phyloP scores from a whole-genome alignment of 2,113 vertebrate genomes.

The Trichomycterus rosablanca region DNA sequence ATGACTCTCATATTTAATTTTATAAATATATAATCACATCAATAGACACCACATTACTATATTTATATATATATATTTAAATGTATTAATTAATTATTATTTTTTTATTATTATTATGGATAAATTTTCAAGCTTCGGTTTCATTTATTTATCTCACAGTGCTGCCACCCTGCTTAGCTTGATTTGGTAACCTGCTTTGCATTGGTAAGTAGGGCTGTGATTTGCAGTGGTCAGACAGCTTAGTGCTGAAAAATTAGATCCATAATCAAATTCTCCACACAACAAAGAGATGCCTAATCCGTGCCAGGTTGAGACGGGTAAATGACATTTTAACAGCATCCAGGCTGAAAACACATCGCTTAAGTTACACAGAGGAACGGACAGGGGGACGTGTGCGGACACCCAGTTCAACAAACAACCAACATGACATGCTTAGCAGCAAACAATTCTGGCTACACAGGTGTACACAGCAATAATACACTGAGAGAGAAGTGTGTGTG shows the following conservation, averaged over 20 bases:
- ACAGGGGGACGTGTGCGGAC: conserved; percentile 65
- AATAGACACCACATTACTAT: conserved; percentile 38
- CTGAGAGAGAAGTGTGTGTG: background rate
- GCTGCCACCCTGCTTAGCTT: conserved; percentile 34
- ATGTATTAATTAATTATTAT: too few species aligned
- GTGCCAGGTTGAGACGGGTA: conserved; percentile 53
- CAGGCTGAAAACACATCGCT: conserved; percentile 62
- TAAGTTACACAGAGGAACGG: conserved; percentile 46
- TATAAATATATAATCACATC: conserved; percentile 44
- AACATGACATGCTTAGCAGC: conserved; percentile 75
- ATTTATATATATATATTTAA: too few species aligned
- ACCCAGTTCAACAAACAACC: conserved; percentile 74
- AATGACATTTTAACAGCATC: conserved; percentile 64
- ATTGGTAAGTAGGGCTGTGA: conserved; percentile 43
- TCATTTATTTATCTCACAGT: conserved; percentile 23
- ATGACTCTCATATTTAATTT: conserved; percentile 27
- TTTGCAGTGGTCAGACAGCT: conserved; percentile 44
- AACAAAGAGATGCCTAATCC: conserved; percentile 46
- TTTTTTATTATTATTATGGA: too few species aligned
- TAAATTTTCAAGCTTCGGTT: too few species aligned
- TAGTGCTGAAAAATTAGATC: conserved; percentile 25
- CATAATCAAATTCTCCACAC: conserved; percentile 48
- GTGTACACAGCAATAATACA: conserved; percentile 58
- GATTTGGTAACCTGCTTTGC: conserved; percentile 47
- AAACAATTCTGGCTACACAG: conserved; percentile 73